phyloP scores from a whole-genome alignment of 1,140 invertebrate species.

The Brevipalpus yothersi region DNA sequence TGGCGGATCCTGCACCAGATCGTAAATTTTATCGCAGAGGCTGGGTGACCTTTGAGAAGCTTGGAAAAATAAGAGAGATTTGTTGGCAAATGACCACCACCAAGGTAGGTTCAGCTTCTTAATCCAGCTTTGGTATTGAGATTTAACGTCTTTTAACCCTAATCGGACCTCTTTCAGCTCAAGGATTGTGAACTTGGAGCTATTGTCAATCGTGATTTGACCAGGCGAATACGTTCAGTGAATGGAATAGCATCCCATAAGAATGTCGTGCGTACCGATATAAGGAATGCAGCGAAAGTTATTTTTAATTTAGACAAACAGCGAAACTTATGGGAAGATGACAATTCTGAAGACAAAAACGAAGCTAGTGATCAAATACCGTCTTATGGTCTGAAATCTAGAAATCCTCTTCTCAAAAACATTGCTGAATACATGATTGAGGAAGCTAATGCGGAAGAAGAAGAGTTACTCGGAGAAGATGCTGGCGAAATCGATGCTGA shows the following conservation, averaged over 20 bases:
- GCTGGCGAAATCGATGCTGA: constrained; percentile 26
- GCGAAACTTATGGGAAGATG: constrained; percentile 41
- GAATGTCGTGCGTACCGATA: constrained; percentile 65
- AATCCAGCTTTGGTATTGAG: constrained; percentile 1
- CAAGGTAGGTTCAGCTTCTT: constrained; percentile 72
- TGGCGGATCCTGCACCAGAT: constrained; percentile 89
- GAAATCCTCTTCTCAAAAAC: constrained; percentile 84
- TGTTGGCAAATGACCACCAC: constrained; percentile 58
- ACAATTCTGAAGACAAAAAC: constrained; percentile 13
- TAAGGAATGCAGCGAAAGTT: constrained; percentile 79
- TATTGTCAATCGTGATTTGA: constrained; percentile 79
- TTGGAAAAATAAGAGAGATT: constrained; percentile 97
- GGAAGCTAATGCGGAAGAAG: constrained; percentile 91
- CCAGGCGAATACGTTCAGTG: constrained; percentile 65
- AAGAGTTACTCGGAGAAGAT: constrained; percentile 60
- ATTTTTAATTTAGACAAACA: constrained; percentile 74
- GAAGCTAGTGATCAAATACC: background rate
- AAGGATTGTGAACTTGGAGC: constrained; percentile 69
- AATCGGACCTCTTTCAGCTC: constrained; percentile 18
- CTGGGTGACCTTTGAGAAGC: constrained; percentile 90
- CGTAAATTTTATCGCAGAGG: constrained; percentile 79
- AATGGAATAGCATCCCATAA: constrained; percentile 80
- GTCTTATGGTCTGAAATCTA: constrained; percentile 41
- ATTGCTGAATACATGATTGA: constrained; percentile 96
- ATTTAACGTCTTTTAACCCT: background rate